Percentiles rank a stretch among this genome's conserved stretches.
Conservation (phyloP, 35 echinoderm and acorn worm genomes). For the Ptychodera flava region DNA sequence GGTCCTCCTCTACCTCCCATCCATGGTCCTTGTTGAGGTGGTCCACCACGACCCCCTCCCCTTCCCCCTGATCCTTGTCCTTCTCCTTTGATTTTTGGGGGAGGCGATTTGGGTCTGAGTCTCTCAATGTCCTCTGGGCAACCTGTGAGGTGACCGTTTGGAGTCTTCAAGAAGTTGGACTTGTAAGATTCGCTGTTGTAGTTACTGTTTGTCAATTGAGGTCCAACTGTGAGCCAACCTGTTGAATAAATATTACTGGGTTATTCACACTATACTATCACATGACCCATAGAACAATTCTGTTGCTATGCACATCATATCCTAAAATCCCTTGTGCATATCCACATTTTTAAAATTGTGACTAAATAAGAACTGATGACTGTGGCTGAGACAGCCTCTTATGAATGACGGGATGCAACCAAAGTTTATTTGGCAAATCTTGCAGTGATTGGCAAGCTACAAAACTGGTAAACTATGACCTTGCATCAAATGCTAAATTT, state of each 20-base stretch:
- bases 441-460: no score
- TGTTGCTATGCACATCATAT: no score
- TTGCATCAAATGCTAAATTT: no score
- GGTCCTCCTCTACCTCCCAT: conserved; percentile 22
- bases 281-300: no score
- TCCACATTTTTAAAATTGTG: no score
- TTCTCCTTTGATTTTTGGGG: conserved; percentile 66
- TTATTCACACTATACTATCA: no score
- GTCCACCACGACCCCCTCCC: conserved; percentile 24
- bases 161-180: conserved; percentile 68
- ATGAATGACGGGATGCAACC: no score
- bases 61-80: conserved; percentile 35
- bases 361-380: no score
- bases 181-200: conserved; percentile 76
- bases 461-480: no score
- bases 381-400: no score
- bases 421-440: no score
- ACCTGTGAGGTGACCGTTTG: conserved; percentile 62
- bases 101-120: conserved; percentile 76
- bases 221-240: conserved; percentile 91
- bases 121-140: conserved; percentile 91
- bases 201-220: conserved; percentile 91
- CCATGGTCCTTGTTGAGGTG: conserved; percentile 9
- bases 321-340: no score
- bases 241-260: conserved; percentile 6